Evolutionary conservation across 1,140 invertebrate genomes (phyloP).

Genomic region (Polyergus mexicanus): DNA sequence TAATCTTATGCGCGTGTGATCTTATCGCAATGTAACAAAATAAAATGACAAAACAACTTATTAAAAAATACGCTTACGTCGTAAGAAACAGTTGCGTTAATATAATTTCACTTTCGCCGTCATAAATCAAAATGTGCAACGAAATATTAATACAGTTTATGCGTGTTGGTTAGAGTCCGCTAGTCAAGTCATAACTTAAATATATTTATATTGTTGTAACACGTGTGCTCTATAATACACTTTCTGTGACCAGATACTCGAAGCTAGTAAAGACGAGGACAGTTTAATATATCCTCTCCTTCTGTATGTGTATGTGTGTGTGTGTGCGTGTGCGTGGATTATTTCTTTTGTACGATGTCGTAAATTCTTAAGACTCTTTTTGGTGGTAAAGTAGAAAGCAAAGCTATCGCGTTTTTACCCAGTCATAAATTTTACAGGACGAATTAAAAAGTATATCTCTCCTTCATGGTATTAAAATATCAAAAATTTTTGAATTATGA

Average conservation of each 20-base stretch:
- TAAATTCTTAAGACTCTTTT: conserved; percentile 56
- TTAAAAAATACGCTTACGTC: conserved; percentile 14
- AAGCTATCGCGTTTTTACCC: not conserved
- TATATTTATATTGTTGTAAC: conserved; percentile 53
- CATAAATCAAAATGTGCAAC: conserved; percentile 39
- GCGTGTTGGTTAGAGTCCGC: not conserved
- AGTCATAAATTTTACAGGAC: conserved; percentile 32
- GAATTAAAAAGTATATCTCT: conserved; percentile 12
- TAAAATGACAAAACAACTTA: conserved; percentile 20
- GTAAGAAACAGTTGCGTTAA: conserved; percentile 41
- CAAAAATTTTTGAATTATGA: conserved; percentile 18
- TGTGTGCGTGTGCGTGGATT: conserved; percentile 10
- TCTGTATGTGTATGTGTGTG: not conserved
- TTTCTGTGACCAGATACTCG: conserved; percentile 22
- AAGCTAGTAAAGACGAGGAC: conserved; percentile 34
- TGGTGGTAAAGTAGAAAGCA: conserved; percentile 38
- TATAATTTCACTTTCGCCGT: conserved; percentile 45
- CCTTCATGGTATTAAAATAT: not conserved
- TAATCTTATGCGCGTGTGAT: not conserved
- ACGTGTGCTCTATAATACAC: not conserved
- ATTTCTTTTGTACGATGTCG: conserved; percentile 24
- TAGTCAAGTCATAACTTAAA: conserved; percentile 36
- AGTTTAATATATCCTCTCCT: conserved; percentile 39
- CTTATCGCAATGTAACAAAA: conserved; percentile 21
- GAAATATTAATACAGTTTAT: conserved; percentile 42